phyloP scores from a whole-genome alignment of 1,140 invertebrate genomes.

The Muscidifurax raptorellus region DNA sequence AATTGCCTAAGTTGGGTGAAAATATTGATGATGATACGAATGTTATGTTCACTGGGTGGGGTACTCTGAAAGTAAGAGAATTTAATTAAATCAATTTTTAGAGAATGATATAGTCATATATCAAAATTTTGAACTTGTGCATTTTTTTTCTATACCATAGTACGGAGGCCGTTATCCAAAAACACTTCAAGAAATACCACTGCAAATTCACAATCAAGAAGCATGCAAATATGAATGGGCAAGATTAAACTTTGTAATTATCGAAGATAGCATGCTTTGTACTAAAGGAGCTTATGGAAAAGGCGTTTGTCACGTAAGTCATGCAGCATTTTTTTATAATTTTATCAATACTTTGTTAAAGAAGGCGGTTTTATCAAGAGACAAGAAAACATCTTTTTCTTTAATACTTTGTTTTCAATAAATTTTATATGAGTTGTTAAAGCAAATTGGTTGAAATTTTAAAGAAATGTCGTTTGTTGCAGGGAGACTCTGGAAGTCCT shows the following conservation, averaged over 20 bases:
- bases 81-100: no score
- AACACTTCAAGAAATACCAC: not conserved
- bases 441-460: not conserved
- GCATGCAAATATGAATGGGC: not conserved
- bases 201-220: not conserved
- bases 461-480: slow-evolving; percentile 4
- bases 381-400: no score
- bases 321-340: not conserved
- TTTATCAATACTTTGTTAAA: not conserved
- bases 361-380: no score
- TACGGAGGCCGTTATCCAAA: not conserved
- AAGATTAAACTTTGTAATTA: not conserved
- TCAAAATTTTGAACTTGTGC: not conserved
- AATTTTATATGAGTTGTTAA: no score
- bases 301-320: slow-evolving; percentile 10
- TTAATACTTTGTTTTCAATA: no score
- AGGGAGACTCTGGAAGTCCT: slow-evolving; percentile 77
- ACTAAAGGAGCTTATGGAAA: not conserved
- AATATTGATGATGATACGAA: not conserved
- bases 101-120: no score
- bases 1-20: not conserved
- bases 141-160: not conserved
- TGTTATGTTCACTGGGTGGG: not conserved
- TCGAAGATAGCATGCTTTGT: slow-evolving; percentile 16
- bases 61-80: not conserved